phyloP scores from a whole-genome alignment of 2,113 vertebrate species.

The Bos indicus region DNA sequence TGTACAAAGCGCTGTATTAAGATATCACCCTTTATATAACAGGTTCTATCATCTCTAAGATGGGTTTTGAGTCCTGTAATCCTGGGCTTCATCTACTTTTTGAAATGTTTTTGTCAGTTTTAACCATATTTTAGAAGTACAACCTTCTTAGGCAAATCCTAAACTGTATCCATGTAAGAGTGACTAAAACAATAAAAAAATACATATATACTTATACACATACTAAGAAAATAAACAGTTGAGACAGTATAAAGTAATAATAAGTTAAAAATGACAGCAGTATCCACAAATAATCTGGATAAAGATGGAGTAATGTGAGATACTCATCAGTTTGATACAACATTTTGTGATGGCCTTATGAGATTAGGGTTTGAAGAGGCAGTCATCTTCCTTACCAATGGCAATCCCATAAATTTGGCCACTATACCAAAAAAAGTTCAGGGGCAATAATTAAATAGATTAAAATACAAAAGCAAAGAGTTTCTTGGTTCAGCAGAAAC shows the following conservation, averaged over 20 bases:
- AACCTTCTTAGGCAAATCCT: constrained; percentile 16
- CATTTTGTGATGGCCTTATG: neutral
- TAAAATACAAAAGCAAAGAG: neutral
- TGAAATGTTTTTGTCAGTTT: neutral
- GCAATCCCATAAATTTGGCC: neutral
- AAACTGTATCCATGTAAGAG: neutral
- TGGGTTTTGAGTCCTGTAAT: neutral
- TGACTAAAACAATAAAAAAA: neutral
- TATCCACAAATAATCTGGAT: neutral
- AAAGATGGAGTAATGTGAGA: neutral
- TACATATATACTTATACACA: neutral
- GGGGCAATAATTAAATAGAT: neutral
- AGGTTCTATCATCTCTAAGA: neutral
- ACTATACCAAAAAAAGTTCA: neutral
- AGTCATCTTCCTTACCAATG: neutral
- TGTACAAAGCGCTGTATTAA: neutral
- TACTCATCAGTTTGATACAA: neutral
- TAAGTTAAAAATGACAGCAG: constrained; percentile 19
- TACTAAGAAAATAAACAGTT: constrained; percentile 18
- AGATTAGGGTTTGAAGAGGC: neutral
- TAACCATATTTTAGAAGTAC: constrained; percentile 7
- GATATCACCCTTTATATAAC: neutral
- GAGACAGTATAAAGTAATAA: neutral
- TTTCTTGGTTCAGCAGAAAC: neutral
- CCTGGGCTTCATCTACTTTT: neutral